These are phyloP conservation scores for Meloidogyne chitwoodi DNA, from an alignment of 1,140 invertebrate species.

Conservation along the genomic window DNA sequence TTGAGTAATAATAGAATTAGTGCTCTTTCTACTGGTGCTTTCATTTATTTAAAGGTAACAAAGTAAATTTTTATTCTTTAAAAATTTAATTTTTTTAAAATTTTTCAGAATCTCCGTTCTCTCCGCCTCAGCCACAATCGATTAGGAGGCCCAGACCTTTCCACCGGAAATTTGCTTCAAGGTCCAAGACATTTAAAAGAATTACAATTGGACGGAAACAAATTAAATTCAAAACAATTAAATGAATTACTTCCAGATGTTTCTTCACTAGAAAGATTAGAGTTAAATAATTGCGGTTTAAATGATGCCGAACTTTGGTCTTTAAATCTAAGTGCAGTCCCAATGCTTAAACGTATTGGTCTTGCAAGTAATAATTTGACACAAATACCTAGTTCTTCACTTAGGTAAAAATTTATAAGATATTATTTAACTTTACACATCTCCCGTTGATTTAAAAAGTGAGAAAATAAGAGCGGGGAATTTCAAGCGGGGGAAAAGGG, in stretches of 20 bases:
- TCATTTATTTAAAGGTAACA: constrained; percentile 44
- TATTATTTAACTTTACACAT: too few species aligned
- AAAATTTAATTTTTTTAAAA: background rate
- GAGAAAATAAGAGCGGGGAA: too few species aligned
- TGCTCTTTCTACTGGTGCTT: constrained; percentile 51
- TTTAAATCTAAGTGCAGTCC: constrained; percentile 30
- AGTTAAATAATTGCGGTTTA: constrained; percentile 48
- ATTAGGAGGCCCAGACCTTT: constrained; percentile 40
- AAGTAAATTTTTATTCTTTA: too few species aligned
- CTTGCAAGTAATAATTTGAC: constrained; percentile 50
- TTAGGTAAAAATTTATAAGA: constrained; percentile 18
- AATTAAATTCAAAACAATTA: constrained; percentile 39
- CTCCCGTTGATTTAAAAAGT: too few species aligned
- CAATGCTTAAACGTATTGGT: constrained; percentile 40
- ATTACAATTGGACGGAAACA: constrained; percentile 49
- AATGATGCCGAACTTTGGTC: constrained; percentile 33
- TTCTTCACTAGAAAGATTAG: constrained; percentile 33
- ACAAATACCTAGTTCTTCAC: constrained; percentile 32
- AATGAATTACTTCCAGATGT: constrained; percentile 49
- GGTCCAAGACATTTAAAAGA: constrained; percentile 40
- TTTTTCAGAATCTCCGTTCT: background rate
- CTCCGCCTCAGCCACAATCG: constrained; percentile 46
- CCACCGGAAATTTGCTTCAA: constrained; percentile 34
- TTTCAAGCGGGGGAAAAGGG: too few species aligned
- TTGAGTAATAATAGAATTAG: constrained; percentile 41